Evolutionary conservation across 2,113 vertebrate genomes (phyloP).

Genomic region (Alethe diademata): DNA sequence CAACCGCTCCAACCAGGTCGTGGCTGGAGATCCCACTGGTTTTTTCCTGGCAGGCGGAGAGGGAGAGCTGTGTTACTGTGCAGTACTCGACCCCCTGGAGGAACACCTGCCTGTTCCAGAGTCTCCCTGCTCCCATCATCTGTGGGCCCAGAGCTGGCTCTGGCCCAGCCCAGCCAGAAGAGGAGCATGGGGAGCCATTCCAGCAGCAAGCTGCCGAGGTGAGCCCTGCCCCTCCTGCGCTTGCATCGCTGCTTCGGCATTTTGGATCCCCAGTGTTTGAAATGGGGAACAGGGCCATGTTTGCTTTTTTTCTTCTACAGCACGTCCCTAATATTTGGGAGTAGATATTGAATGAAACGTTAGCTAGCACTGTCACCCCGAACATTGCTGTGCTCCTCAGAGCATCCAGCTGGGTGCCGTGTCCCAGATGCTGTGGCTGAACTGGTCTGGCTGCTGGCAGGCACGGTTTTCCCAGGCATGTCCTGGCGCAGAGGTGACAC

Average conservation of each 20-base stretch:
- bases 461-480: accelerated
- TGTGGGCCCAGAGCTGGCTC: neutral
- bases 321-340: neutral
- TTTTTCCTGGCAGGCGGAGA: slow-evolving; percentile 60
- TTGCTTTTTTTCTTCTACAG: neutral
- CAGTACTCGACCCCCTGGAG: slow-evolving; percentile 51
- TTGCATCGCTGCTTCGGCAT: accelerated
- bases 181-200: slow-evolving; percentile 18
- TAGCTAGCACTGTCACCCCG: accelerated
- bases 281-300: accelerated
- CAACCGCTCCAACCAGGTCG: too few species aligned
- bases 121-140: slow-evolving; percentile 42
- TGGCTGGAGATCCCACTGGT: accelerated
- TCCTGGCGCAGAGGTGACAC: neutral
- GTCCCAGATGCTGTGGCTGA: accelerated
- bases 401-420: neutral
- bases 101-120: slow-evolving; percentile 50
- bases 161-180: neutral
- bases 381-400: neutral
- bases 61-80: slow-evolving; percentile 53
- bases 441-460: neutral
- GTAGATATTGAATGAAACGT: accelerated
- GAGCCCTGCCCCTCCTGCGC: neutral
- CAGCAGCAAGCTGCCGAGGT: slow-evolving; percentile 69
- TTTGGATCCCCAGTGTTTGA: accelerated